A percentile compares a stretch with the other conserved stretches of the same genome.
These are phyloP conservation scores for Valencia hispanica DNA, from an alignment of 2,797 vertebrate genomes.

Conservation along the genomic window DNA sequence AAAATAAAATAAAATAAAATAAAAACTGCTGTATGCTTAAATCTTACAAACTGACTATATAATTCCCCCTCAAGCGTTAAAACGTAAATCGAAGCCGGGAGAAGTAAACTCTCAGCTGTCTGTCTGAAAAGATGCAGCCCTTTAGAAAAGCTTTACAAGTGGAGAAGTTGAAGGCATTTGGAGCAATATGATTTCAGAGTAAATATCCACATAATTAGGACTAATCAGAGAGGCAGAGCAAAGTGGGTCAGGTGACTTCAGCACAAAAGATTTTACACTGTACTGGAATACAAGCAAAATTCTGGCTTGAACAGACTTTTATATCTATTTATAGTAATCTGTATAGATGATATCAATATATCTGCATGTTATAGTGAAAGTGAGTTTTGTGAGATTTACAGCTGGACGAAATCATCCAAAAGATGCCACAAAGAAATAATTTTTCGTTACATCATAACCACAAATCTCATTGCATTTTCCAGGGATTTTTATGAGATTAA, in stretches of 20 bases:
- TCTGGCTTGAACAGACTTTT: not conserved
- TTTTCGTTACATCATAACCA: not conserved
- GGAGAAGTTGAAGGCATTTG: constrained; percentile 2
- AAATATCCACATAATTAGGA: constrained; percentile 51
- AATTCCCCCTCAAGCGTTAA: not conserved
- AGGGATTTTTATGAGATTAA: not conserved
- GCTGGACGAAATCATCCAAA: not conserved
- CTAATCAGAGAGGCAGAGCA: constrained; percentile 37
- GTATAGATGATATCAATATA: not conserved
- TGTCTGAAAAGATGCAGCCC: accelerated
- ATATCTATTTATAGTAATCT: not conserved
- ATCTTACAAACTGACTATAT: not conserved
- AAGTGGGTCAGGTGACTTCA: constrained; percentile 54
- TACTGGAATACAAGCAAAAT: constrained; percentile 9
- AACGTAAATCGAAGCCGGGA: not conserved
- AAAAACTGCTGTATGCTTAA: not conserved
- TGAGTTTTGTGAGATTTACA: not conserved
- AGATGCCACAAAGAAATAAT: not conserved
- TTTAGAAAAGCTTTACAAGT: not conserved
- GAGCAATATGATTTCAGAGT: constrained; percentile 16
- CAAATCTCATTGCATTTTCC: too few relatives aligned
- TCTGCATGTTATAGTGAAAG: not conserved
- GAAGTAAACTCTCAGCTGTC: not conserved
- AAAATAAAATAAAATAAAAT: constrained; percentile 29
- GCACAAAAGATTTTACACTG: constrained; percentile 25